These are phyloP conservation scores for Sphyrna mokarran DNA, from an alignment of 2,113 vertebrate species.

Conservation along the genomic window DNA sequence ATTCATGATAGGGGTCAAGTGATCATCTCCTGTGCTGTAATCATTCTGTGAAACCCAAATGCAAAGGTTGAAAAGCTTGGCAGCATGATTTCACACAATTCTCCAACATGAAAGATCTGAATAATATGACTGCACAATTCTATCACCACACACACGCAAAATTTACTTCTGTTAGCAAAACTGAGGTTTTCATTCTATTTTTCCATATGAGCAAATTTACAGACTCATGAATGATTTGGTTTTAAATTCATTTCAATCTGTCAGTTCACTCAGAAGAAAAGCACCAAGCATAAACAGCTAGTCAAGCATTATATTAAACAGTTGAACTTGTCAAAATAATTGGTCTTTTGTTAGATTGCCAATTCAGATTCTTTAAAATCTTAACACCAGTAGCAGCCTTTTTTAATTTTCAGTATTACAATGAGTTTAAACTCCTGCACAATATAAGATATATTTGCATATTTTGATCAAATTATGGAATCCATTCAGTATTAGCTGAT, in stretches of 20 bases:
- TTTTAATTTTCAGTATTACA: slow-evolving; percentile 44
- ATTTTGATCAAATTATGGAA: neutral
- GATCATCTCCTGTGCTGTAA: neutral
- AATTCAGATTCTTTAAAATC: slow-evolving; percentile 40
- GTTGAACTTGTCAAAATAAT: slow-evolving; percentile 61
- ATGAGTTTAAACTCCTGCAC: slow-evolving; percentile 41
- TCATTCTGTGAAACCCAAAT: neutral
- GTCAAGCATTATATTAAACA: slow-evolving; percentile 61
- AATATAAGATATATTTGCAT: neutral
- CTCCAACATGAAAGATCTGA: neutral
- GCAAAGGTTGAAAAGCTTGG: neutral
- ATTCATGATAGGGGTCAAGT: neutral
- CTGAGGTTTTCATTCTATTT: slow-evolving; percentile 42
- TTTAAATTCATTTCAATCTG: slow-evolving; percentile 53
- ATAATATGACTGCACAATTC: slow-evolving; percentile 37
- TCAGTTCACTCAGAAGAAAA: slow-evolving; percentile 55
- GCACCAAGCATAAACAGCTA: slow-evolving; percentile 50
- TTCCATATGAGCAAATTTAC: slow-evolving; percentile 48
- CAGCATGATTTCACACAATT: neutral
- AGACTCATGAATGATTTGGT: slow-evolving; percentile 52
- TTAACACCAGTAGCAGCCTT: slow-evolving; percentile 42
- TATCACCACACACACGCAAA: slow-evolving; percentile 42
- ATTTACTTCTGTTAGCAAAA: slow-evolving; percentile 38
- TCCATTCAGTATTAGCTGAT: neutral
- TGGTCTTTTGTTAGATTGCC: slow-evolving; percentile 42